phyloP scores from a whole-genome alignment of 1,140 invertebrate genomes.

The Oscheius sp. region DNA sequence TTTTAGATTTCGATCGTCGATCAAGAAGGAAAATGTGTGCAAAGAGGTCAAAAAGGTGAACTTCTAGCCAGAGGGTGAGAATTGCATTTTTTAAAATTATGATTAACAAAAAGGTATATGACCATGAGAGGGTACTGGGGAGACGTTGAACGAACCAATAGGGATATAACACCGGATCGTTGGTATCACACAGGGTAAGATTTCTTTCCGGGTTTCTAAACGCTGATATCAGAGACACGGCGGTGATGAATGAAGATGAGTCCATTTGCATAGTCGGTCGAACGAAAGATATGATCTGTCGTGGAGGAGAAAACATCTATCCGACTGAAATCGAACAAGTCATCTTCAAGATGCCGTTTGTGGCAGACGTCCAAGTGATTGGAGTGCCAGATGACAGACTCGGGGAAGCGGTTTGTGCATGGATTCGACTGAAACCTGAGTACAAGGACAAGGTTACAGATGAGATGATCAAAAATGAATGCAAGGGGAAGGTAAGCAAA shows the following conservation, averaged over 20 bases:
- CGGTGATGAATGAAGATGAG: conserved; percentile 72
- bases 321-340: conserved; percentile 82
- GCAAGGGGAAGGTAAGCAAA: conserved; percentile 72
- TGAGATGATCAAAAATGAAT: conserved; percentile 69
- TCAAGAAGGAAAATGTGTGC: conserved; percentile 70
- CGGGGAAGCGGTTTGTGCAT: conserved; percentile 80
- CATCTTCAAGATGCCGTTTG: conserved; percentile 72
- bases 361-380: conserved; percentile 66
- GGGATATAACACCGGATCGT: conserved; percentile 70
- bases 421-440: conserved; percentile 66
- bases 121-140: conserved; percentile 80
- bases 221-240: conserved; percentile 75
- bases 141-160: conserved; percentile 75
- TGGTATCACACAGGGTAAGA: conserved; percentile 84
- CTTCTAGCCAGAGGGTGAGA: conserved; percentile 69
- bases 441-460: conserved; percentile 61
- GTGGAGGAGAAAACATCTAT: conserved; percentile 83
- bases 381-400: conserved; percentile 75
- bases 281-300: conserved; percentile 81
- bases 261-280: conserved; percentile 77
- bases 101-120: too few relatives aligned
- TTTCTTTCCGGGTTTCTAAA: too few relatives aligned
- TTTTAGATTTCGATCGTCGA: conserved; percentile 70
- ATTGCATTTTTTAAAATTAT: too few relatives aligned
- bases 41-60: conserved; percentile 75